Percentiles rank a stretch among this genome's conserved stretches.
phyloP scores from a whole-genome alignment of 2,888 invertebrate genomes.

The Sinodicranocentrus sp. region DNA sequence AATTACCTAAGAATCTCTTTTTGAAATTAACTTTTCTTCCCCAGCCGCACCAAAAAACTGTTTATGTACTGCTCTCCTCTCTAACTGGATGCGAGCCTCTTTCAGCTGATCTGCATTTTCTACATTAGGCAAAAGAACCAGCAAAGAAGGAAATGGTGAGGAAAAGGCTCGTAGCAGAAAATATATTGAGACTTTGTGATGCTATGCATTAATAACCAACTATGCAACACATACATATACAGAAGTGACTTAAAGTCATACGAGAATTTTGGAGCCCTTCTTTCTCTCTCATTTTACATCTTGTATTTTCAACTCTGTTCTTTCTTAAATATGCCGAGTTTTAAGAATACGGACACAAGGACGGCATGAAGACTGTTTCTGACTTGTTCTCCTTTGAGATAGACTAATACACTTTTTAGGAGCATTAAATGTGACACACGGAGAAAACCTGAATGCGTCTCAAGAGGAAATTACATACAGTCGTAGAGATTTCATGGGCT shows the following conservation, averaged over 20 bases:
- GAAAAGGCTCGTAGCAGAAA: no score
- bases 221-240: neutral
- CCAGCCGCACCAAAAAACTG: constrained; percentile 8
- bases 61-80: neutral
- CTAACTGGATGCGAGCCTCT: no score
- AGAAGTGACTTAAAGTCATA: neutral
- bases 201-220: constrained; percentile 13
- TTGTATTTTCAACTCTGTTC: neutral
- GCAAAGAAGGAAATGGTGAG: no score
- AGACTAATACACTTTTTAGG: constrained; percentile 41
- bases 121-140: neutral
- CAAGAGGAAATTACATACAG: constrained; percentile 49
- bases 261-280: neutral
- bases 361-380: constrained; percentile 16
- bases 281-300: neutral
- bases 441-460: constrained; percentile 47
- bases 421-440: constrained; percentile 44
- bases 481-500: constrained; percentile 54
- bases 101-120: constrained; percentile 9
- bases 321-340: constrained; percentile 5
- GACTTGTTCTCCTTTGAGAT: constrained; percentile 18
- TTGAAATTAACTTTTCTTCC: constrained; percentile 51
- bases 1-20: constrained; percentile 53
- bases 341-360: constrained; percentile 40
- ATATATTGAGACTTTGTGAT: neutral